A percentile compares a stretch with the other conserved stretches of the same genome.
Evolutionary conservation across 1,140 invertebrate species (phyloP).

Genomic region (Tyrophagus putrescentiae): DNA sequence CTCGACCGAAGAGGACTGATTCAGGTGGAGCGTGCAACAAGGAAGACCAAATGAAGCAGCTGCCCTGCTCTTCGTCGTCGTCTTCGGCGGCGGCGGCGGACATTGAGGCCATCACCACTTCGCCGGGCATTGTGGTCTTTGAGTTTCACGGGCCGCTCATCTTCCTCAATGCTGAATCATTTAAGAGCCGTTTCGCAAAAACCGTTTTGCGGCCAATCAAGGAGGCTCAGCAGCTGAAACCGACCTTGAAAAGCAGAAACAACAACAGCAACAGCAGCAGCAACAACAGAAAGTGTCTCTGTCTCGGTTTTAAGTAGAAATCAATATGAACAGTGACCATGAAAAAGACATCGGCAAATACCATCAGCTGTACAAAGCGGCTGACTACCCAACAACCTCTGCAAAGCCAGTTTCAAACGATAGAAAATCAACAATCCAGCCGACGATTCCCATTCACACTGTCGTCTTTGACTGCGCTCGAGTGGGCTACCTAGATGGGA

Average conservation of each 20-base stretch:
- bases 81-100: no score
- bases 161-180: background rate
- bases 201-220: background rate
- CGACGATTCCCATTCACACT: background rate
- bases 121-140: background rate
- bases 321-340: background rate
- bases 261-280: background rate
- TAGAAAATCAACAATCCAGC: no score
- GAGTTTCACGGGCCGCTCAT: conserved; percentile 14
- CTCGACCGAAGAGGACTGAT: background rate
- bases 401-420: no score
- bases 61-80: background rate
- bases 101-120: background rate
- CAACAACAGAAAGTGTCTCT: background rate
- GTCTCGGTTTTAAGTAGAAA: conserved; percentile 20
- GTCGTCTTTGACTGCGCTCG: background rate
- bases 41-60: background rate
- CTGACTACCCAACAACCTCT: no score
- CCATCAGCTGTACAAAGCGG: no score
- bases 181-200: conserved; percentile 31
- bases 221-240: background rate
- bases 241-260: background rate
- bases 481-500: background rate
- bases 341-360: background rate
- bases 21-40: background rate